phyloP scores from a whole-genome alignment of 23 tunicate species.

The Aplidium turbinatum region DNA sequence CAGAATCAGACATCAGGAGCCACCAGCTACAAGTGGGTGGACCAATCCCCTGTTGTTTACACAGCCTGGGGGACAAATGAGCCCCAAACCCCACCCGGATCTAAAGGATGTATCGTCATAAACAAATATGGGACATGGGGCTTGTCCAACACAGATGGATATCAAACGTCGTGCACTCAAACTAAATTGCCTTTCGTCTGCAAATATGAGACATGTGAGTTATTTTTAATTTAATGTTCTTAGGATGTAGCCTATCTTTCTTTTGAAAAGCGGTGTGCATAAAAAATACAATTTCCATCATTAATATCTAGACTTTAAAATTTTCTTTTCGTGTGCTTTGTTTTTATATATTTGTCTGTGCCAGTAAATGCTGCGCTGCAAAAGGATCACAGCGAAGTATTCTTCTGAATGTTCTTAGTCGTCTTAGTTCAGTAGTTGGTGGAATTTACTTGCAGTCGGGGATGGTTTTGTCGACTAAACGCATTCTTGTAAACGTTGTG shows the following conservation, averaged over 20 bases:
- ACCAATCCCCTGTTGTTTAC: slow-evolving; percentile 71
- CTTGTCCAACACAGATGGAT: slow-evolving; percentile 10
- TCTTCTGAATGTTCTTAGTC: too few species aligned
- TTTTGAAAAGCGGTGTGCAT: too few species aligned
- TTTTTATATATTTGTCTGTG: too few species aligned
- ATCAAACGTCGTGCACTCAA: slow-evolving; percentile 23
- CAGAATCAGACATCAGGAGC: slow-evolving; percentile 48
- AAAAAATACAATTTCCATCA: not conserved
- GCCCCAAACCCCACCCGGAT: slow-evolving; percentile 42
- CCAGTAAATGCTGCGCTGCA: too few species aligned
- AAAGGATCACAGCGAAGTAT: too few species aligned
- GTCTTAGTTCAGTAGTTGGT: too few species aligned
- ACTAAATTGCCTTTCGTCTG: slow-evolving; percentile 65
- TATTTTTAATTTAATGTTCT: too few species aligned
- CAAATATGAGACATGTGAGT: slow-evolving; percentile 79
- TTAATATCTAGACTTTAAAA: not conserved
- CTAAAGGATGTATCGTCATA: slow-evolving; percentile 52
- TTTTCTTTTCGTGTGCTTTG: too few species aligned
- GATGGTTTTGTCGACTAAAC: too few species aligned
- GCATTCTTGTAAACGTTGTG: too few species aligned
- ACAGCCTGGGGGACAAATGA: slow-evolving; percentile 82
- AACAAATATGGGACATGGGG: slow-evolving; percentile 64
- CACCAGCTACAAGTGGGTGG: slow-evolving; percentile 62
- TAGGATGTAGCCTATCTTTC: too few species aligned
- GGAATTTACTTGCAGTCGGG: too few species aligned